Percentiles rank a stretch among this genome's conserved stretches.
phyloP scores from a whole-genome alignment of 1,140 invertebrate species.

The Brachionus asplanchnoidis region DNA sequence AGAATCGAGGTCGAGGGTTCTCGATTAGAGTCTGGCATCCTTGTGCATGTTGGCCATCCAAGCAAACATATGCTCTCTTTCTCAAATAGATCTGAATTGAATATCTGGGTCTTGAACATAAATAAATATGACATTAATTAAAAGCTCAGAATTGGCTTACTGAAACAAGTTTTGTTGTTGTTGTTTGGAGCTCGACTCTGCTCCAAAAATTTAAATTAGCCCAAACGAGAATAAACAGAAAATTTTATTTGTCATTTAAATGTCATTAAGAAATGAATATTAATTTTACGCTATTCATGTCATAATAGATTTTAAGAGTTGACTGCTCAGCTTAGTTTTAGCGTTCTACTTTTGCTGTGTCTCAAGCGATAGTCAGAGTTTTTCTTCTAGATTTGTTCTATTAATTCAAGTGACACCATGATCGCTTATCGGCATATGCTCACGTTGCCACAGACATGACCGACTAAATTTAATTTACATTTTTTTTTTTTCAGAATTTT shows the following conservation, averaged over 20 bases:
- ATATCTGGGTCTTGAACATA: not conserved
- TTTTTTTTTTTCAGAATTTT: not conserved
- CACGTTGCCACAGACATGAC: not conserved
- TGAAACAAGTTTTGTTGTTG: not conserved
- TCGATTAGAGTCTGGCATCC: not conserved
- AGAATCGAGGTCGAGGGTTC: not conserved
- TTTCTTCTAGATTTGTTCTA: not conserved
- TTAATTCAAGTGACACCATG: not conserved
- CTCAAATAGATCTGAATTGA: not conserved
- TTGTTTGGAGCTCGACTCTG: not conserved
- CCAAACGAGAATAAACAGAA: not conserved
- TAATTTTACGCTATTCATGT: constrained; percentile 2
- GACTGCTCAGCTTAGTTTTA: not conserved
- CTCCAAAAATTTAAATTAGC: not conserved
- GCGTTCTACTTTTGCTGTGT: not conserved
- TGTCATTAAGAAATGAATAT: not conserved
- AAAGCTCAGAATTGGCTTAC: not conserved
- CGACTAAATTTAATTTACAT: not conserved
- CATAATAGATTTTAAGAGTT: not conserved
- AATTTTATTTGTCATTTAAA: constrained; percentile 6
- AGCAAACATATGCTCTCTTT: not conserved
- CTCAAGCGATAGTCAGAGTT: not conserved
- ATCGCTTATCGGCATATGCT: not conserved
- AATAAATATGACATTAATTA: constrained; percentile 6
- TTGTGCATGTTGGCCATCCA: not conserved